These are phyloP conservation scores for Gymnobelideus leadbeateri DNA, from an alignment of 2,113 vertebrate species.

Conservation along the genomic window DNA sequence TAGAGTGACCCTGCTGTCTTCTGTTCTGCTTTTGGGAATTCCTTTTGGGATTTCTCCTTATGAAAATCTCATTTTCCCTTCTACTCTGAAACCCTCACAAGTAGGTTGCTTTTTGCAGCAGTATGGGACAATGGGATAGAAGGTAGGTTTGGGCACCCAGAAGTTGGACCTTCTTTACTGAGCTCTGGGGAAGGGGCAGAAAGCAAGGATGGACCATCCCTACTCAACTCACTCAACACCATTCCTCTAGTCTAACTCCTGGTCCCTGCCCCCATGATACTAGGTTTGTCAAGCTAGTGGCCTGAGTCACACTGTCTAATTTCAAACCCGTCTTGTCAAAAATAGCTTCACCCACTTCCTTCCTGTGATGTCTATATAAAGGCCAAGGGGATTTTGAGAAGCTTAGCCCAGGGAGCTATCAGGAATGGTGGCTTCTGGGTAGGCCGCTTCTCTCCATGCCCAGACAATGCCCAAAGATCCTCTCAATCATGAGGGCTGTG, in stretches of 20 bases:
- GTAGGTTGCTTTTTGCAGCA: not conserved
- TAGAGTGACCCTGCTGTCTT: not conserved
- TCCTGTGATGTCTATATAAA: conserved; percentile 77
- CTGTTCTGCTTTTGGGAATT: not conserved
- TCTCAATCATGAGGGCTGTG: not conserved
- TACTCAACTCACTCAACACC: not conserved
- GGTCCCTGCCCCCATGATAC: not conserved
- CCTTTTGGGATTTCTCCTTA: not conserved
- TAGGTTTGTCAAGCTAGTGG: not conserved
- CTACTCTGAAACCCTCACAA: conserved; percentile 12
- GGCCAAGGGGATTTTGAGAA: conserved; percentile 74
- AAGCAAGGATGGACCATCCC: not conserved
- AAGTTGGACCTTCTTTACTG: not conserved
- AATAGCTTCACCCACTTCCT: conserved; percentile 77
- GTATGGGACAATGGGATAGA: not conserved
- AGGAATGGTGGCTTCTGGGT: conserved; percentile 7
- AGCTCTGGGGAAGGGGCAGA: not conserved
- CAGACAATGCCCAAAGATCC: not conserved
- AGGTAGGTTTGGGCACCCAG: not conserved
- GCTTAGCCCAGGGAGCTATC: not conserved
- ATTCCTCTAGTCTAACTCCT: not conserved
- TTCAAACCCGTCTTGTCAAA: conserved; percentile 74
- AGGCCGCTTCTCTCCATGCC: not conserved
- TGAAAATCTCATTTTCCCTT: conserved; percentile 29
- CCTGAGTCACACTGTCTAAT: conserved; percentile 52